Base-by-base conservation (phyloP, 2,888 invertebrate species). In the Reticulitermes lucifugus region DNA sequence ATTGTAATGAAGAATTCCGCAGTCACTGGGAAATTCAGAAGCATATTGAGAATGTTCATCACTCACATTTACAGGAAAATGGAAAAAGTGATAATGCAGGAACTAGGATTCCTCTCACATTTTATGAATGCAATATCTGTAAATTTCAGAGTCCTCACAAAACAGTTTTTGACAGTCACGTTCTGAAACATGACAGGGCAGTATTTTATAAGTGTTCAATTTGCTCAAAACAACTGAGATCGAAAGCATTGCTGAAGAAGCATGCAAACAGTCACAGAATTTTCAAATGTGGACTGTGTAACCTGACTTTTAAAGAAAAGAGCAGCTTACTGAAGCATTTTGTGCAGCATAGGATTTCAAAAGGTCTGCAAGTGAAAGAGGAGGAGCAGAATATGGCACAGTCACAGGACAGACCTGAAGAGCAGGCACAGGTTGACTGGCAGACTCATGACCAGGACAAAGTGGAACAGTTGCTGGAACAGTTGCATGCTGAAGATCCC, bases 1-100 rank as follows among this genome's bases (percentile, higher is more conserved):
- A 85, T 43, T 88, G 88, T 79, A 35, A 85, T 82, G 55, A 83
- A 55, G 71, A 59, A 12, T 88, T 88, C 79, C 75, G 79, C 71
- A 86, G 60, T 21, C 84, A 71, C n/a, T n/a, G 21, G 51, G 86
- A 86, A 46, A 71, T 84, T 46, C 59, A 85, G 43, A 81, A 84
- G 10, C 88, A 88, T 84, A 81, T 86, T 18, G 79, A 77, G 73
- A 79, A 25, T 35, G 85, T 84, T 18, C 86, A 87, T 65, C 18
- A 83, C 35, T 59, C 81, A 25, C 41, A 46, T 12, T 41, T 35
- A 35, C 25, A 59, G 51, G 25, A 0, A 73, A 43, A 83, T 70
- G 9, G 9, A 55, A 18, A 7, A 71, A 35, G 65, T 35, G 71
- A 29, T 75, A 35, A 14, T n/a, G 41, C 41, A 65, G 25, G 35